Evolutionary conservation across 1,140 invertebrate species (phyloP).

Genomic region (Diorhabda sublineata): DNA sequence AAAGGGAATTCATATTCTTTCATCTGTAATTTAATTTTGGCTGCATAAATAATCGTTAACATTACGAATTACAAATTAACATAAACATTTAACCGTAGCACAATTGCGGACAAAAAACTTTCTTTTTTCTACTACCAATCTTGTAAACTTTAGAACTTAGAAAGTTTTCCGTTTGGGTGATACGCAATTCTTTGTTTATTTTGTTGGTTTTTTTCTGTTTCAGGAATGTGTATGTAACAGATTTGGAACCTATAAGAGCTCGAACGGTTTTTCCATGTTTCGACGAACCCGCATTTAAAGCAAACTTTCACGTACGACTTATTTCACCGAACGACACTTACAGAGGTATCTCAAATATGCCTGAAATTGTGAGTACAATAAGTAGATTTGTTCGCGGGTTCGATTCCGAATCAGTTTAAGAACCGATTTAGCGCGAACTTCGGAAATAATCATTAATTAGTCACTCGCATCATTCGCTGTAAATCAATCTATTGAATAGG

Average conservation of each 20-base stretch:
- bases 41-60: neutral
- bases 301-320: constrained; percentile 71
- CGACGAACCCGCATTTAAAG: constrained; percentile 87
- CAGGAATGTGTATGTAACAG: constrained; percentile 71
- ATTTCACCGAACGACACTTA: constrained; percentile 58
- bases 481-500: no score
- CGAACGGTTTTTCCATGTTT: constrained; percentile 89
- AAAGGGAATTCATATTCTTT: no score
- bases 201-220: neutral
- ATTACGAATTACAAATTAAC: neutral
- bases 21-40: neutral
- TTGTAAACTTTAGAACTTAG: neutral
- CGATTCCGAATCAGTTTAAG: no score
- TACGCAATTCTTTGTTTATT: neutral
- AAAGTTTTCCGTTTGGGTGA: neutral
- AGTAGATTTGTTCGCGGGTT: no score
- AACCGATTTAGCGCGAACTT: no score
- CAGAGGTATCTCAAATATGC: constrained; percentile 78
- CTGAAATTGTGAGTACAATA: constrained; percentile 25
- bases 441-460: no score
- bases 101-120: no score
- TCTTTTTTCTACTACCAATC: neutral
- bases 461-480: no score
- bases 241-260: constrained; percentile 83
- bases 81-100: neutral